Evolutionary conservation across 2,888 invertebrate genomes (phyloP).

Genomic region (Trichopria drosophilae): DNA sequence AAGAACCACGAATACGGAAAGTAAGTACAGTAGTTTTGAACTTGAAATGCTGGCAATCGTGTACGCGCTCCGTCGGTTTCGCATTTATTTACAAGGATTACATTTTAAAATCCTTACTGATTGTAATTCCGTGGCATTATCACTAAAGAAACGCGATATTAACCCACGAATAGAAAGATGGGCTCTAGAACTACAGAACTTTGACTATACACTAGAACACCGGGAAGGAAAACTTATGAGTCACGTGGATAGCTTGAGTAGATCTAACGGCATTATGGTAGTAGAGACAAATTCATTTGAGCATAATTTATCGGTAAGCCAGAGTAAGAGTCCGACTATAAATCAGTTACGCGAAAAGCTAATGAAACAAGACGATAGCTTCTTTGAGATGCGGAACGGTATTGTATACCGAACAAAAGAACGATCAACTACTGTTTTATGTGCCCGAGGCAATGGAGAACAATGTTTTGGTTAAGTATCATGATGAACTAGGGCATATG

Average conservation of each 20-base stretch:
- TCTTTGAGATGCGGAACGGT: constrained; percentile 33
- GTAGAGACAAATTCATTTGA: constrained; percentile 18
- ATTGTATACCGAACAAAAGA: constrained; percentile 28
- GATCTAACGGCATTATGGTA: neutral
- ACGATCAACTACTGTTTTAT: constrained; percentile 28
- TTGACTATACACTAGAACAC: constrained; percentile 34
- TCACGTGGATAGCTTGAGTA: constrained; percentile 39
- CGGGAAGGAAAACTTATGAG: constrained; percentile 29
- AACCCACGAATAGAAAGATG: constrained; percentile 41
- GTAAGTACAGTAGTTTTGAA: constrained; percentile 46
- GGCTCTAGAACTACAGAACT: constrained; percentile 36
- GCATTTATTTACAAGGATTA: constrained; percentile 39
- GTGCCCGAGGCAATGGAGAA: constrained; percentile 30
- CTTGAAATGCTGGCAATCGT: constrained; percentile 40
- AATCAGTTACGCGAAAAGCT: constrained; percentile 7
- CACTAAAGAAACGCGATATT: constrained; percentile 40
- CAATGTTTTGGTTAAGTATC: constrained; percentile 27
- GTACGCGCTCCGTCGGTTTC: constrained; percentile 39
- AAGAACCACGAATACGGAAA: constrained; percentile 39
- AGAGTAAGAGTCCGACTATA: constrained; percentile 7
- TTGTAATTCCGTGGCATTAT: constrained; percentile 26
- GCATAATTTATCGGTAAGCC: constrained; percentile 9
- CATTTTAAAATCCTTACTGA: constrained; percentile 31
- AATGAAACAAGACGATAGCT: constrained; percentile 15
- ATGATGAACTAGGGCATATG: constrained; percentile 32